Evolutionary conservation across 2,797 vertebrate species (phyloP), one percentile per base, ranked within the genome.

Genomic region (Myotis planiceps): DNA sequence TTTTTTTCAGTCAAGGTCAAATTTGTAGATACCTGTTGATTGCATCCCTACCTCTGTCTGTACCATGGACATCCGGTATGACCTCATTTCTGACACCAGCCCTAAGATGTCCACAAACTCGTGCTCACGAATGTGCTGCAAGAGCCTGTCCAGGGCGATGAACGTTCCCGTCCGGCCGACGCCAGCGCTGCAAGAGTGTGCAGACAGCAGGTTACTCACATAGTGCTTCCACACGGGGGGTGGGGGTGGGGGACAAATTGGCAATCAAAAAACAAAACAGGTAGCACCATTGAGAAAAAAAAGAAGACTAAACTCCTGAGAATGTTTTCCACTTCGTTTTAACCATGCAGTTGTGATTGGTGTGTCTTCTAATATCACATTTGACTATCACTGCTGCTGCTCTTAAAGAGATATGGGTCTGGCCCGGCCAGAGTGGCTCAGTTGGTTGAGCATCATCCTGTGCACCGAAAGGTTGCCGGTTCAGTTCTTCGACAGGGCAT

Each of bases 61-160:
- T 51, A 99, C 99, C 99, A 99, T 99, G 74, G 99, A 99, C 98
- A 99, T 99, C n/a, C 99, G 99, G 96, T 99, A 99, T 0, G 99
- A 99, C 27, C 99, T 98, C 99, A 99, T 99, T 97, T 99, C 99
- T 0, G 99, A 99, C 96, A 99, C 99, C 98, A 99, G 98, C 0
- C 99, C 99, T 97, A 99, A 94, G 84, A 99, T 98, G 96, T 99
- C 99, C 0, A 99, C 99, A 0, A 99, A 99, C 97, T 99, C 99
- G 0, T 99, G 99, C 45, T 99, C 99, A 7, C 99, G 98, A 91
- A 99, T 99, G 97, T 99, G 99, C 98, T 99, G 99, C 98, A 99
- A 97, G 32, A 99, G 99, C 0, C 99, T 99, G 94, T 99, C 99
- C 98, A 99, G 98, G 92, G 99, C 99, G 18, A 99, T 99, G 98